Percentiles rank a stretch among this genome's conserved stretches.
phyloP scores from a whole-genome alignment of 2,113 vertebrate species.

The Odontesthes bonariensis region DNA sequence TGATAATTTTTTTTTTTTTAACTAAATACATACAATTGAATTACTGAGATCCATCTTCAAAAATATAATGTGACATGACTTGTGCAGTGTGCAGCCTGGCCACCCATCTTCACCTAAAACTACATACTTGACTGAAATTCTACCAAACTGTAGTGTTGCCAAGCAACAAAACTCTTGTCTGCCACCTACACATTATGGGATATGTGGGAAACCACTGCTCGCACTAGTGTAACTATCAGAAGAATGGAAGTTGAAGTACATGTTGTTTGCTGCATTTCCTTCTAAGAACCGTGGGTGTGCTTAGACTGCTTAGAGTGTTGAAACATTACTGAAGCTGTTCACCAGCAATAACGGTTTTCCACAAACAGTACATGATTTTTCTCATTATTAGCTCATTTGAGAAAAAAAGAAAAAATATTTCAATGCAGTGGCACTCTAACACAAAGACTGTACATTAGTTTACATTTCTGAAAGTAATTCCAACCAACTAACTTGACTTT shows the following conservation, averaged over 20 bases:
- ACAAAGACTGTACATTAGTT: too few relatives aligned
- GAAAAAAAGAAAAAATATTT: conserved; percentile 22
- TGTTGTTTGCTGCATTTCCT: conserved; percentile 19
- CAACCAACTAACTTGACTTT: not conserved
- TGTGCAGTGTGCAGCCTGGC: conserved; percentile 11
- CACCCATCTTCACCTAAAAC: conserved; percentile 28
- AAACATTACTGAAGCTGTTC: not conserved
- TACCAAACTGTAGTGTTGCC: conserved; percentile 69
- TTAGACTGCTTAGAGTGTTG: not conserved
- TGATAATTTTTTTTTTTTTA: not conserved
- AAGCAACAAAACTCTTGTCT: conserved; percentile 70
- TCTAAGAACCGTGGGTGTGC: not conserved
- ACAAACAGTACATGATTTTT: not conserved
- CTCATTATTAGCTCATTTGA: not conserved
- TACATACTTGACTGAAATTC: conserved; percentile 28
- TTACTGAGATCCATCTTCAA: not conserved
- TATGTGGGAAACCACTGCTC: conserved; percentile 53
- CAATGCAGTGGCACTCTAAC: not conserved
- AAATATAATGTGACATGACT: not conserved
- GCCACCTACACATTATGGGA: conserved; percentile 75
- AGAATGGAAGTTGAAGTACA: conserved; percentile 38
- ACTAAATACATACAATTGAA: not conserved
- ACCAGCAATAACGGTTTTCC: not conserved
- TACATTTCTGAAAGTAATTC: not conserved
- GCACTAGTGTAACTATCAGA: conserved; percentile 30